Conservation (phyloP, 2,888 invertebrate genomes). For the Phengaris alcon region DNA sequence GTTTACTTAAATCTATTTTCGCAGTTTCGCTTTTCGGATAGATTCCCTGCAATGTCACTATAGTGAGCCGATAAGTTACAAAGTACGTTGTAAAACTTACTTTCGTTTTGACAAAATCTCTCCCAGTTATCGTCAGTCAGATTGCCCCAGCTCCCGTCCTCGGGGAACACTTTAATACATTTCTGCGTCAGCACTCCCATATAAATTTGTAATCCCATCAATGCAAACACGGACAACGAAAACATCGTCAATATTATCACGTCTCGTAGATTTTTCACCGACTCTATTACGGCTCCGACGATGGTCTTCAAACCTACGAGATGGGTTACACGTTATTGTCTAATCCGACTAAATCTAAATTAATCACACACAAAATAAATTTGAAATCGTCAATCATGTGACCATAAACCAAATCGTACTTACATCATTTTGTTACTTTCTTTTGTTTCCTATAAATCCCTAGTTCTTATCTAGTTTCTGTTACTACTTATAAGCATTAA, state of each 20-base stretch:
- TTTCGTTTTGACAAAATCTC: slow-evolving; percentile 87
- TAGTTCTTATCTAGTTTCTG: background rate
- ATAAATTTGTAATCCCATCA: slow-evolving; percentile 99
- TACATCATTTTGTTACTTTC: slow-evolving; percentile 18
- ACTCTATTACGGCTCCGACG: slow-evolving; percentile 99
- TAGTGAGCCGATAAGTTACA: slow-evolving; percentile 10
- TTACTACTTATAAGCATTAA: slow-evolving; percentile 19
- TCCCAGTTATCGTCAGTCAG: slow-evolving; percentile 91
- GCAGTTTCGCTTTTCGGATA: background rate
- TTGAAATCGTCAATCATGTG: background rate
- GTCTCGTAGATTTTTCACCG: slow-evolving; percentile 99
- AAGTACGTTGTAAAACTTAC: slow-evolving; percentile 69
- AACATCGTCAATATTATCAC: slow-evolving; percentile 99
- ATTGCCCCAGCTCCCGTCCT: slow-evolving; percentile 93
- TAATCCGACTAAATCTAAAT: slow-evolving; percentile 12
- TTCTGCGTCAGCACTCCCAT: slow-evolving; percentile 98
- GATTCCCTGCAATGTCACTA: background rate
- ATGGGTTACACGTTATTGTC: slow-evolving; percentile 31
- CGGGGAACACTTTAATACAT: slow-evolving; percentile 93
- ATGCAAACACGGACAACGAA: slow-evolving; percentile 98
- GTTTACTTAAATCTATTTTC: background rate
- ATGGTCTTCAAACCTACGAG: slow-evolving; percentile 97
- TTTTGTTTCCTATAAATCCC: slow-evolving; percentile 23
- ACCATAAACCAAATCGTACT: slow-evolving; percentile 9
- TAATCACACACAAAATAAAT: slow-evolving; percentile 18